A percentile compares a stretch with the other conserved stretches of the same genome.
phyloP scores from a whole-genome alignment of 1,140 invertebrate species.

The Heliconius himera region DNA sequence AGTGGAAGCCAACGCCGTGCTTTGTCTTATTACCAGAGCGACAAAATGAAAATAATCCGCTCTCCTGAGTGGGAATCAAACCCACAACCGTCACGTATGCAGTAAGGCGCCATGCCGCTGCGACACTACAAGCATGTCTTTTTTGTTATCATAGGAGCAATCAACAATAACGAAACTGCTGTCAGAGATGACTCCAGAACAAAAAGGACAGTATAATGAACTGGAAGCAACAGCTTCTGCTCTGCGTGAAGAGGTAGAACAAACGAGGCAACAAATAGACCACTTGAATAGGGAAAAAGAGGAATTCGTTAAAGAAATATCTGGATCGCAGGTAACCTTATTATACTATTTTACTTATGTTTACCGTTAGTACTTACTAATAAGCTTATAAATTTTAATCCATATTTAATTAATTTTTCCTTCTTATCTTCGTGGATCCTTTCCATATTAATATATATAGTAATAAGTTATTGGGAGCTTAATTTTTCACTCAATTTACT shows the following conservation, averaged over 20 bases:
- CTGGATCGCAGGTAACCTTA: constrained; percentile 82
- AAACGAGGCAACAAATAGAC: constrained; percentile 84
- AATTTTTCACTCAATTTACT: no score
- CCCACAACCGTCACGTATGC: no score
- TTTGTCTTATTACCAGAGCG: no score
- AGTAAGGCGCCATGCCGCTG: no score
- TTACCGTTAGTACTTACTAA: no score
- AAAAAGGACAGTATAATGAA: constrained; percentile 83
- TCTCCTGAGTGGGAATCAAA: no score
- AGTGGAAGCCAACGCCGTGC: no score
- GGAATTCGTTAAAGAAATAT: constrained; percentile 87
- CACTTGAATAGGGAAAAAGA: constrained; percentile 84
- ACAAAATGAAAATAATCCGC: no score
- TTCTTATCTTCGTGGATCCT: no score
- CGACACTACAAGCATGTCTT: background rate
- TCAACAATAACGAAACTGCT: constrained; percentile 78
- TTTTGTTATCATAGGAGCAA: constrained; percentile 73
- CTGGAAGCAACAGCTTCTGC: constrained; percentile 82
- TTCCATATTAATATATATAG: no score
- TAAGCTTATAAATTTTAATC: background rate
- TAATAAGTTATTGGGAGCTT: no score
- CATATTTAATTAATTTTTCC: no score
- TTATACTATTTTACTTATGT: background rate
- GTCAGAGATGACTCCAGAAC: constrained; percentile 83
- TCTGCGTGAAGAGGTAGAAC: constrained; percentile 84